Evolutionary conservation across 1,140 invertebrate genomes (phyloP), one percentile per base, ranked within the genome.

Genomic region (Periplaneta americana): DNA sequence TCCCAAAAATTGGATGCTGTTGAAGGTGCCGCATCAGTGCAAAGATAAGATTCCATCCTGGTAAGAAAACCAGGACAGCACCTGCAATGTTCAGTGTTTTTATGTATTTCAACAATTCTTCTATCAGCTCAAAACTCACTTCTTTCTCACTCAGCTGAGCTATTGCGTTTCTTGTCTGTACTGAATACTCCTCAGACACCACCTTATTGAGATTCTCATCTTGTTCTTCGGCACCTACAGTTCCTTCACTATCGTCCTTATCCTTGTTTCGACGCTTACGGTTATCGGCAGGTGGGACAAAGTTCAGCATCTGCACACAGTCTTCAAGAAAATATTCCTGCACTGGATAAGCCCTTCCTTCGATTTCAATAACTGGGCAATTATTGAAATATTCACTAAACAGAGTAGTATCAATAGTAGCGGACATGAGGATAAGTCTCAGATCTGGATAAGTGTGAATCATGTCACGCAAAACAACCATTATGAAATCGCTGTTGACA

Each of bases 21-120:
- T 94, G 93, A 13, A 99, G 89, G 86, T 96, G 94, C 87, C 95
- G 95, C 93, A 98, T 94, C 10, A 99, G 87, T 0, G 96, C 94
- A 88, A 98, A 98, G 82, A 99, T 99, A 0, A 98, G 87, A 88
- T 97, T 98, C 97, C 97, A 98, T 0, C 98, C 98, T 11, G 97
- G 97, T 0, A 99, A 88, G 87, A 99, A 99, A 2, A 99, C 90
- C 0, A 99, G 88, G 9, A 99, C 93, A 0, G 98, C 97, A 1
- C 97, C 98, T 2, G 93, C 92, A 31, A 93, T 90, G 48, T 92
- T 89, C 79, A 96, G 91, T 0, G 87, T 87, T 83, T 93, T 93
- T 66, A 98, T 96, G 85, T 98, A 93, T 22, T 89, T 86, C 6
- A 98, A 87, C 0, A 99, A 86, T 0, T 93, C 90, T 88, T 98